Evolutionary conservation across 2,797 vertebrate species (phyloP), one percentile per base, ranked within the genome.

Genomic region (Acestrorhynchus altus): DNA sequence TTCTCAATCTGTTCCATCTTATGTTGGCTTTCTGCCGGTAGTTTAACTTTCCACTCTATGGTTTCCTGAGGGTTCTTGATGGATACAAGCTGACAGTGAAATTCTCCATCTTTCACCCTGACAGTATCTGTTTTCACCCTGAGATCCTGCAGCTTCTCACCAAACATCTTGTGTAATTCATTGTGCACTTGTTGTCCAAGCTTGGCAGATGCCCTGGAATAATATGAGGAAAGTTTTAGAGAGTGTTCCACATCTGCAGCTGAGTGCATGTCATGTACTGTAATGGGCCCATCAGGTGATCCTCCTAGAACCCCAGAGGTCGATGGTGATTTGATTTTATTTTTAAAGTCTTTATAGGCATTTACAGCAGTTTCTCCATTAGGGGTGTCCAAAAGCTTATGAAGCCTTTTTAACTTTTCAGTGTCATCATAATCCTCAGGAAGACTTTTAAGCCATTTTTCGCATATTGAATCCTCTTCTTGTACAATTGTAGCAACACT

Each of bases 221-320:
- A 87, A 67, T 83, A 74, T 0, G 84, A 85, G 22, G 77, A 76
- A 13, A 79, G 76, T 57, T 79, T 86, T 42, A 88, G 75, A 16
- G 85, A 83, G 26, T 73, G 77, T 24, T 88, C 86, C 13, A 81
- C 22, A 9, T 84, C 59, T 42, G 72, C 8, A 47, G 72, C 76
- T 28, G 76, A 78, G 16, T 69, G 73, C 9, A 87, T 0, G 74
- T 88, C 84, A 11, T 31, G 35, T 0, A 4, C 2, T 24, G 61
- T 76, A 39, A 78, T 28, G 0, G n/a, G 1, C 20, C 76, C 80
- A 1, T 87, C 87, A 35, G 57, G 5, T 15, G 76, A 59, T 9
- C 83, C 87, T 76, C 83, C 81, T 42, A 84, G 74, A 40, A 1
- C 0, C 1, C 59, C 63, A 22, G 82, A 39, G 0, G 9, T 47